Evolutionary conservation across 2,113 vertebrate species (phyloP).

Genomic region (Ophthalmolycus amberensis): DNA sequence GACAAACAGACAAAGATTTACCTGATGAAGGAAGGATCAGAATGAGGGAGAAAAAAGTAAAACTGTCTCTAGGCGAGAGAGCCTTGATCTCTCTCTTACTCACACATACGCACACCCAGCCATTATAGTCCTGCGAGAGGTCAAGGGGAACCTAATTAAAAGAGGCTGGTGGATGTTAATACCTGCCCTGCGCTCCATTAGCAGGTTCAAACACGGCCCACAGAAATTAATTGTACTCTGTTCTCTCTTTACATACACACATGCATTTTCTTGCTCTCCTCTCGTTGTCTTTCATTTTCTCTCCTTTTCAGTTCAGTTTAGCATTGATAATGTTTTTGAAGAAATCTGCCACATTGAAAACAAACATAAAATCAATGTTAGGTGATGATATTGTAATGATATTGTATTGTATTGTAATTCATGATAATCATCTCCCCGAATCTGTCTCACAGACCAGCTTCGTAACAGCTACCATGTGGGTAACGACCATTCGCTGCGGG

Average conservation of each 20-base stretch:
- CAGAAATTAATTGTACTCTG: slow-evolving; percentile 30
- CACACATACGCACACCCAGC: background rate
- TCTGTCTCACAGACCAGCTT: slow-evolving; percentile 88
- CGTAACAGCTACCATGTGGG: slow-evolving; percentile 97
- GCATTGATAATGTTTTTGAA: background rate
- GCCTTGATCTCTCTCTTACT: background rate
- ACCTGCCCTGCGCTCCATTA: slow-evolving; percentile 56
- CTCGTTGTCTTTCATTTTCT: background rate
- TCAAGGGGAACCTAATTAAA: slow-evolving; percentile 64
- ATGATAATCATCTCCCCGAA: background rate
- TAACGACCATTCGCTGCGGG: slow-evolving; percentile 93
- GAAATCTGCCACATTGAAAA: background rate
- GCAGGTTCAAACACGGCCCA: slow-evolving; percentile 34
- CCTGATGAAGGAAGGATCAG: background rate
- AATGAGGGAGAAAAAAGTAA: background rate
- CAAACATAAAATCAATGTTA: background rate
- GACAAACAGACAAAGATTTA: background rate
- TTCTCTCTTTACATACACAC: slow-evolving; percentile 10
- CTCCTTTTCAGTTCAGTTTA: background rate
- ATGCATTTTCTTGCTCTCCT: background rate
- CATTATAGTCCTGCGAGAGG: slow-evolving; percentile 44
- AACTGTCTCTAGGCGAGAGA: background rate
- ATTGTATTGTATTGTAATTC: background rate
- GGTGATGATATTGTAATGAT: background rate
- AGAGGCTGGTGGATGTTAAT: slow-evolving; percentile 50